A percentile compares a stretch with the other conserved stretches of the same genome.
These are phyloP conservation scores for Cotesia glomerata DNA, from an alignment of 1,140 invertebrate species.

Conservation along the genomic window DNA sequence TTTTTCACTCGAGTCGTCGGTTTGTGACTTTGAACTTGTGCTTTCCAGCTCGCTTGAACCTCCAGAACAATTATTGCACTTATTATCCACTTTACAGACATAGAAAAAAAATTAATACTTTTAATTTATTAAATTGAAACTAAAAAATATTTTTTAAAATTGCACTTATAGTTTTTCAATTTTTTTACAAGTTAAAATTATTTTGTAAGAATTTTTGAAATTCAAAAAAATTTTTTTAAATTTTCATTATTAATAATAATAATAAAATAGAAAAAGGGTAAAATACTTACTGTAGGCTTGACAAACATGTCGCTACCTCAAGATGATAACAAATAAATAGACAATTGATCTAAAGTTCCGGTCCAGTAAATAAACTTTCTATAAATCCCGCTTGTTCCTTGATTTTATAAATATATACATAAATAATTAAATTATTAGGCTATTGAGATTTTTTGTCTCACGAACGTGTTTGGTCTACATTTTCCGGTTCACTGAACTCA, in stretches of 20 bases:
- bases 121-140: no score
- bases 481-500: neutral
- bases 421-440: neutral
- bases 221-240: no score
- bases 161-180: no score
- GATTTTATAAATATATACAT: neutral
- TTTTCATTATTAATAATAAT: no score
- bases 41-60: no score
- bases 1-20: no score
- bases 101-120: neutral
- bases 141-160: no score
- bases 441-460: neutral
- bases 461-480: neutral
- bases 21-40: no score
- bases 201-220: no score
- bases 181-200: no score
- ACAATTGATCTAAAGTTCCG: constrained; percentile 41
- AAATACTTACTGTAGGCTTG: constrained; percentile 40
- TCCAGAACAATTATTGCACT: no score
- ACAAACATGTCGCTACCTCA: constrained; percentile 34
- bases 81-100: no score
- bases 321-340: constrained; percentile 37
- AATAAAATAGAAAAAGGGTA: neutral
- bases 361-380: constrained; percentile 45
- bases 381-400: constrained; percentile 33